Percentiles rank a stretch among this genome's conserved stretches.
These are phyloP conservation scores for Buphagus erythrorhynchus DNA, from an alignment of 2,797 vertebrate genomes.

Conservation along the genomic window DNA sequence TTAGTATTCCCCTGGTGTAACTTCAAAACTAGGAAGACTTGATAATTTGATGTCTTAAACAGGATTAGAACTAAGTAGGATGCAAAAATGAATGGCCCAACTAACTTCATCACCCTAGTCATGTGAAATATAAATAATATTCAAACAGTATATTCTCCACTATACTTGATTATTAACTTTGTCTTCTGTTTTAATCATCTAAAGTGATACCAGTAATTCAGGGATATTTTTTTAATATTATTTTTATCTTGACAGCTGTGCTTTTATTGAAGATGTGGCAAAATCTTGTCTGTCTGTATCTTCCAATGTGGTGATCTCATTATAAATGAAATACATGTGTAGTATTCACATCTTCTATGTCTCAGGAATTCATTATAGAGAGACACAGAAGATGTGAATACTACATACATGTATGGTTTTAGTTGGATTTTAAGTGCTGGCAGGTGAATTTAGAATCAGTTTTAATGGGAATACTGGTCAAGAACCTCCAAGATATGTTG, in stretches of 20 bases:
- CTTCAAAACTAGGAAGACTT: neutral
- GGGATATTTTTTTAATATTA: neutral
- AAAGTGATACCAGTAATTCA: conserved; percentile 29
- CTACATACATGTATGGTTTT: conserved; percentile 27
- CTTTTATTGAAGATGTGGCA: conserved; percentile 26
- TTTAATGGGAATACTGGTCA: conserved; percentile 45
- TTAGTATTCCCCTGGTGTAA: neutral
- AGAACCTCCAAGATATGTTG: neutral
- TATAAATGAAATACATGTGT: conserved; percentile 27
- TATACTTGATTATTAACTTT: conserved; percentile 25
- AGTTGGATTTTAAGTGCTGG: conserved; percentile 10
- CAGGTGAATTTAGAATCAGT: conserved; percentile 23
- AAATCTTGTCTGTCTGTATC: conserved; percentile 18
- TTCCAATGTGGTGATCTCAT: neutral
- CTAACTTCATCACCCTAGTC: neutral
- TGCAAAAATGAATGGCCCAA: neutral
- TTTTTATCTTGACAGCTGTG: conserved; percentile 49
- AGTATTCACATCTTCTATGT: too few species aligned
- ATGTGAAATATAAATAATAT: neutral
- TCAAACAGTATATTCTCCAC: neutral
- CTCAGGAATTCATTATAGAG: too few species aligned
- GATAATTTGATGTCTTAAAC: neutral
- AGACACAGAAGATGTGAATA: too few species aligned
- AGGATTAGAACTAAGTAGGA: neutral
- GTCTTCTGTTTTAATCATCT: conserved; percentile 44